Evolutionary conservation across 2,113 vertebrate species (phyloP).

Genomic region (Pituophis catenifer): DNA sequence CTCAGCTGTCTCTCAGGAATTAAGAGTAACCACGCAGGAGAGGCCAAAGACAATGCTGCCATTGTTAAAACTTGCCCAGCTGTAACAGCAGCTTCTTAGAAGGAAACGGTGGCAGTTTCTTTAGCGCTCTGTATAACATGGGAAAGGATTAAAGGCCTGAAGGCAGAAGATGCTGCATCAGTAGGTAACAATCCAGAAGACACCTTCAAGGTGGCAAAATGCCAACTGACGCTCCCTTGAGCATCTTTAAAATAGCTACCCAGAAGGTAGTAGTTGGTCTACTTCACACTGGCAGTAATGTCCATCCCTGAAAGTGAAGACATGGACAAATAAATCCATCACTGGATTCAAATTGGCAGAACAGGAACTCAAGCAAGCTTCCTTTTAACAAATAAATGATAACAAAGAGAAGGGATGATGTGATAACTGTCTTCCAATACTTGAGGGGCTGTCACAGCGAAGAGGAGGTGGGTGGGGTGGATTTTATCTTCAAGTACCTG

Average conservation of each 20-base stretch:
- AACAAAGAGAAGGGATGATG: too few relatives aligned
- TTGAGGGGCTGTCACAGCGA: too few relatives aligned
- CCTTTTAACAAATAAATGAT: too few relatives aligned
- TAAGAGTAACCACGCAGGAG: conserved; percentile 38
- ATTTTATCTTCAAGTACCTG: too few relatives aligned
- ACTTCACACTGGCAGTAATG: not conserved
- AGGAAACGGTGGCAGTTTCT: not conserved
- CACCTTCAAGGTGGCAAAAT: not conserved
- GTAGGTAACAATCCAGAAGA: not conserved
- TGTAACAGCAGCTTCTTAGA: conserved; percentile 5
- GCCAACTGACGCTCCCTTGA: not conserved
- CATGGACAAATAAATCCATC: not conserved
- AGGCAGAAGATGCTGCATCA: not conserved
- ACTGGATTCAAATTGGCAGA: not conserved
- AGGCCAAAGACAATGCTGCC: conserved; percentile 43
- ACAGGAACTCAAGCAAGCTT: not conserved
- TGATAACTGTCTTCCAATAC: too few relatives aligned
- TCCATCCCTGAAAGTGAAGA: too few relatives aligned
- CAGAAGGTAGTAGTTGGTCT: not conserved
- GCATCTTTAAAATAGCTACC: not conserved
- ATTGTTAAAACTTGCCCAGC: conserved; percentile 38
- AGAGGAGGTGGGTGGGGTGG: too few relatives aligned
- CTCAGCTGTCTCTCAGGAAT: conserved; percentile 29
- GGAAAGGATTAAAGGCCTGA: not conserved
- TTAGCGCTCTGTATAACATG: not conserved